These are phyloP conservation scores for Laticauda laticaudata DNA, from an alignment of 2,113 vertebrate genomes.

Conservation along the genomic window DNA sequence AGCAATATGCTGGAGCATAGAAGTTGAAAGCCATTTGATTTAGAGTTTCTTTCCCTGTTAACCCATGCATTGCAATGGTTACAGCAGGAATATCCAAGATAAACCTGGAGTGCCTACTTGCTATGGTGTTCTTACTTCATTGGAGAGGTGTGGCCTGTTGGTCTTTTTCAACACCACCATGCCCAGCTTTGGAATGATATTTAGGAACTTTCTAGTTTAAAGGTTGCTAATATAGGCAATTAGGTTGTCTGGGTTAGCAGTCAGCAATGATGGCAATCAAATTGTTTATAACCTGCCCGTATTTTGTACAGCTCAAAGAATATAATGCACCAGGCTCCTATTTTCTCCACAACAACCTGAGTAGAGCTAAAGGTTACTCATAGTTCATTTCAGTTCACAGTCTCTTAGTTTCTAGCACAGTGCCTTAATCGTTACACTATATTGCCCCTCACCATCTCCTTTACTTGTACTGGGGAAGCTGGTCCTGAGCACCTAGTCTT, in stretches of 20 bases:
- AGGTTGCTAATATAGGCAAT: neutral
- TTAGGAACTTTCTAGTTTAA: neutral
- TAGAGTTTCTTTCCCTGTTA: neutral
- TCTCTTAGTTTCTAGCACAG: neutral
- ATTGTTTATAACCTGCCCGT: neutral
- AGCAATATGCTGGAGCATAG: neutral
- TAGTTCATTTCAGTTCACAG: neutral
- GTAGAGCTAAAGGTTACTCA: neutral
- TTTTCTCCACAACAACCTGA: neutral
- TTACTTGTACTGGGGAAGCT: neutral
- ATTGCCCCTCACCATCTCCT: neutral
- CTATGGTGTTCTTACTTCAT: neutral
- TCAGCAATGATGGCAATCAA: neutral
- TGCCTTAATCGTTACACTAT: neutral
- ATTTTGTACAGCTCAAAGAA: neutral
- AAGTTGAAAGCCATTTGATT: neutral
- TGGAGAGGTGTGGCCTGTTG: neutral
- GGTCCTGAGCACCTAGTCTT: neutral
- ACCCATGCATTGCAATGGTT: neutral
- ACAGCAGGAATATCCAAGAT: neutral
- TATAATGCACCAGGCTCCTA: neutral
- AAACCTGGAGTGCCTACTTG: neutral
- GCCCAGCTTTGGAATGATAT: neutral
- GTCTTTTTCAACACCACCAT: neutral
- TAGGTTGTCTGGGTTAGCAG: neutral